Percentiles rank a stretch among this genome's conserved stretches.
phyloP scores from a whole-genome alignment of 1,140 invertebrate genomes.

The Eurytemora carolleeae region DNA sequence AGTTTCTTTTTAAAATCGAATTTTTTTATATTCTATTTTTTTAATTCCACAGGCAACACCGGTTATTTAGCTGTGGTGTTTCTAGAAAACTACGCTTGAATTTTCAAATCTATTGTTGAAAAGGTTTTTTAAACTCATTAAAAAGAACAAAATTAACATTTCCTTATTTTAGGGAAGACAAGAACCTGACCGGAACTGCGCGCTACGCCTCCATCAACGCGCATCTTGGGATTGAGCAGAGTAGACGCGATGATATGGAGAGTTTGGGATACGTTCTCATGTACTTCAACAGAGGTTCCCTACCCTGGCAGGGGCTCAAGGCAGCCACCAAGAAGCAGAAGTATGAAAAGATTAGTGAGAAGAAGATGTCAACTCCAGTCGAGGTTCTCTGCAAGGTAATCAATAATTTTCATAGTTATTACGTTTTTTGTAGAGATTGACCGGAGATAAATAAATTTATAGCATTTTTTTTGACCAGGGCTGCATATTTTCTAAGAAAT shows the following conservation, averaged over 20 bases:
- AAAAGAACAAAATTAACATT: too few species aligned
- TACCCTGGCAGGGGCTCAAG: slow-evolving; percentile 41
- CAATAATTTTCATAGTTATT: slow-evolving; percentile 27
- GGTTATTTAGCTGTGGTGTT: too few species aligned
- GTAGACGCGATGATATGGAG: slow-evolving; percentile 40
- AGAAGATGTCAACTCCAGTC: slow-evolving; percentile 44
- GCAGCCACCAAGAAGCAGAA: slow-evolving; percentile 41
- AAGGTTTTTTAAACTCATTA: too few species aligned
- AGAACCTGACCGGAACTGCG: slow-evolving; percentile 41
- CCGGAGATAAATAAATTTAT: too few species aligned
- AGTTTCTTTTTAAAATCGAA: too few species aligned
- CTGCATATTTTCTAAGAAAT: too few species aligned
- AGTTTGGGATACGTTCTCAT: slow-evolving; percentile 43
- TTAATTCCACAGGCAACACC: too few species aligned
- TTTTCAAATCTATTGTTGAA: too few species aligned
- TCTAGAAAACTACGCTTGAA: too few species aligned
- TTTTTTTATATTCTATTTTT: too few species aligned
- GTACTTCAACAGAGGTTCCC: slow-evolving; percentile 40
- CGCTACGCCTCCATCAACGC: slow-evolving; percentile 43
- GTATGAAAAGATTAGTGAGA: slow-evolving; percentile 43
- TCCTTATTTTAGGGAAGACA: slow-evolving; percentile 32
- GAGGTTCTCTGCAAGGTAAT: slow-evolving; percentile 35
- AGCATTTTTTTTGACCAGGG: too few species aligned
- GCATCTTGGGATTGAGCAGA: slow-evolving; percentile 34
- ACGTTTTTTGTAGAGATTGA: neutral